Conservation (phyloP, 2,113 vertebrate genomes). For the Podiceps cristatus region DNA sequence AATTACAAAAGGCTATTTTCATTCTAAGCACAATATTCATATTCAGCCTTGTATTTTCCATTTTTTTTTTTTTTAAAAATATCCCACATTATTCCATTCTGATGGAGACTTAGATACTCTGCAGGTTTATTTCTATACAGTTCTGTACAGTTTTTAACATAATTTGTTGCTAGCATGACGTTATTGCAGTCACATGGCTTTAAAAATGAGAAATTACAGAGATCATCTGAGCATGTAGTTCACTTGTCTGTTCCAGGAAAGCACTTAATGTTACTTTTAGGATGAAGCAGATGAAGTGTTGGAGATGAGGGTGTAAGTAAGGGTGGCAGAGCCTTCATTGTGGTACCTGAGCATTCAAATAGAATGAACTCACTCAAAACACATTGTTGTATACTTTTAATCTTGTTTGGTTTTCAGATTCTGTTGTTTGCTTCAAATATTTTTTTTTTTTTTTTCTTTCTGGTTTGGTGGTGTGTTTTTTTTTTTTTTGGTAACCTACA, state of each 20-base stretch:
- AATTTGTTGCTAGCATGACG: not conserved
- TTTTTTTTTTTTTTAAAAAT: not conserved
- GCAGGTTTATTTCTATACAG: not conserved
- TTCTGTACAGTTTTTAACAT: not conserved
- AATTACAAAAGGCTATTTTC: slow-evolving; percentile 13
- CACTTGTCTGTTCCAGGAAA: not conserved
- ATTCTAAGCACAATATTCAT: not conserved
- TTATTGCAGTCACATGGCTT: not conserved
- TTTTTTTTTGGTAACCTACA: not conserved
- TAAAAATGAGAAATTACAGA: slow-evolving; percentile 3
- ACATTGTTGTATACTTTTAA: not conserved
- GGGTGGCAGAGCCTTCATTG: not conserved
- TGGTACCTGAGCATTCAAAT: not conserved
- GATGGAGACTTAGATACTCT: not conserved
- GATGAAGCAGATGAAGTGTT: not conserved
- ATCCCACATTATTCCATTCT: not conserved
- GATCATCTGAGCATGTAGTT: not conserved
- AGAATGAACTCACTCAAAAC: not conserved
- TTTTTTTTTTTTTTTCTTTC: not conserved
- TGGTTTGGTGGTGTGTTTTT: not conserved
- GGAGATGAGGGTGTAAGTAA: not conserved
- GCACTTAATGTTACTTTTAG: not conserved
- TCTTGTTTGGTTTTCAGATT: not conserved
- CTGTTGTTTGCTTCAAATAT: not conserved
- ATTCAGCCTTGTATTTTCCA: not conserved